Conservation (phyloP, 2,113 vertebrate genomes). For the Phalacrocorax pelagicus region DNA sequence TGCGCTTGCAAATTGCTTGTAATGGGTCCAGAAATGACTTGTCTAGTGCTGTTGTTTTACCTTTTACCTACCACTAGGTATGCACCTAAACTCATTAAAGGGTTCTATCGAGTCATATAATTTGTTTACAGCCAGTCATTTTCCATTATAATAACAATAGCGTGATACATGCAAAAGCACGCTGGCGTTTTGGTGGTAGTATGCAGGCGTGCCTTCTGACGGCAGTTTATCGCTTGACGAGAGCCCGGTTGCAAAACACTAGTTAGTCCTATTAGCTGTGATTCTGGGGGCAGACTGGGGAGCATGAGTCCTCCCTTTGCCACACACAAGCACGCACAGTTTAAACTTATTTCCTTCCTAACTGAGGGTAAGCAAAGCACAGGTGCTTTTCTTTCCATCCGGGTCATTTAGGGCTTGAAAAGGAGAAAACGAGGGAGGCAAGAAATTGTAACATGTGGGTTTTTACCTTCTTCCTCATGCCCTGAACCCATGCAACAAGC, state of each 20-base stretch:
- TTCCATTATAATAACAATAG: conserved; percentile 10
- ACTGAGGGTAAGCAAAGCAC: background rate
- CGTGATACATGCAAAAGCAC: conserved; percentile 5
- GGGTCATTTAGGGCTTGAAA: background rate
- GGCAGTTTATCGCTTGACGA: background rate
- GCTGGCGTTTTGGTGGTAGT: background rate
- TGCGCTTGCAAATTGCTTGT: conserved; percentile 5
- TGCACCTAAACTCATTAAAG: background rate
- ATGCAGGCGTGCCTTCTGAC: background rate
- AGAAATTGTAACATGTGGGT: background rate
- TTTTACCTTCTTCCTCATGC: background rate
- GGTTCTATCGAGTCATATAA: background rate
- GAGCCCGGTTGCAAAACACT: background rate
- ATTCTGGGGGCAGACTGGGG: background rate
- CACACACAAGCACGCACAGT: background rate
- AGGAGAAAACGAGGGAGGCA: background rate
- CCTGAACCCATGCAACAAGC: background rate
- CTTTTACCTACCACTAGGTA: conserved; percentile 48
- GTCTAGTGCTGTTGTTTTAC: conserved; percentile 20
- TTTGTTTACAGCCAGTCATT: conserved; percentile 12
- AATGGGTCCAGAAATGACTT: conserved; percentile 37
- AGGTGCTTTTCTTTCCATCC: background rate
- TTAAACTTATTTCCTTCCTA: conserved; percentile 9
- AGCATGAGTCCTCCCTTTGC: background rate
- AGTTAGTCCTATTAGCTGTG: background rate